Evolutionary conservation across 2,113 vertebrate genomes (phyloP), one percentile per base, ranked within the genome.

Genomic region (Rafetus swinhoei): DNA sequence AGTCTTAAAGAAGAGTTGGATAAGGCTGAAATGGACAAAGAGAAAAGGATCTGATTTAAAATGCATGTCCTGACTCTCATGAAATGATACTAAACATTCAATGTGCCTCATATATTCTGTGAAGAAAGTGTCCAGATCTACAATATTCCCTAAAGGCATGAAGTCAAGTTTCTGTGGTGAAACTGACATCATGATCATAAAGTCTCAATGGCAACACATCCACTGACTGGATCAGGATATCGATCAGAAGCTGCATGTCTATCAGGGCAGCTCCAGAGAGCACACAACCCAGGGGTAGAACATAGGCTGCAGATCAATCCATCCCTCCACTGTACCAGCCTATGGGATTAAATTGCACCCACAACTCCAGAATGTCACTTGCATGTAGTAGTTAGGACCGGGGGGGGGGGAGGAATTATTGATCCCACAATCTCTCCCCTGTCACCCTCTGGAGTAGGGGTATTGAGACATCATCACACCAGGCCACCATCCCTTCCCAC

Each of bases 21-120:
- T 76, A 82, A 88, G 65, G 94, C 76, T 92, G 55, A 95, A 96
- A 77, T 88, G 82, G 62, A 87, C 83, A 89, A 88, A 94, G 29
- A 59, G 25, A 56, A 88, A 92, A 60, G n/a, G 93, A 2, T 92
- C 87, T 89, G 85, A 29, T 85, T 96, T 93, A 19, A 93, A 93
- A 91, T 88, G 81, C 69, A 82, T 27, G 56, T 93, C 29, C 4
- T 81, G 50, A 60, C 39, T 24, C 84, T 24, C 84, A 82, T 24
- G 39, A 87, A 91, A 54, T 87, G 25, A 92, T 91, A 84, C 82
- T 88, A 93, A 95, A 19, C 35, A 90, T 80, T 94, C 88, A 84
- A 1, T 88, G 59, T 90, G 65, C 82, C 88, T 96, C 29, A 57
- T 16, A 0, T 92, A 29, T 4, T 87, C 76, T 2, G 1, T 86